Evolutionary conservation across 1,140 invertebrate genomes (phyloP), one percentile per base, ranked within the genome.

Genomic region (Uloborus diversus): DNA sequence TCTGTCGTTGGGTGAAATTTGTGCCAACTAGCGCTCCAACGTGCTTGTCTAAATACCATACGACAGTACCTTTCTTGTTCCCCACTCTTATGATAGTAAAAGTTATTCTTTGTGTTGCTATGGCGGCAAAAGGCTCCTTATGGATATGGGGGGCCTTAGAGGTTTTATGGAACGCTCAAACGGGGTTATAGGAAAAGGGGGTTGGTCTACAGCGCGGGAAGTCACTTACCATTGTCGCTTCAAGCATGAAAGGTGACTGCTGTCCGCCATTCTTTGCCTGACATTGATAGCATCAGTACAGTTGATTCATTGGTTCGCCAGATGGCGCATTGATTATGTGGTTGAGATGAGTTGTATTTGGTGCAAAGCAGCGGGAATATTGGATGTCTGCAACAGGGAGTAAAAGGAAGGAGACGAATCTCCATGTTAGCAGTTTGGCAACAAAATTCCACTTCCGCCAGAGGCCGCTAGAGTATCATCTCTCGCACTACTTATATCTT

Each of bases 241-340:
- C 9, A 17, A 42, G 37, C 37, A 17, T 42, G 37, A 42, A 42
- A 17, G 17, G 17, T 17, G 9, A 17, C 20, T 32, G 28, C 28
- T 25, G 7, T 37, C 62, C 28, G 25, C n/a, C 25, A 3, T 57
- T 23, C 25, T 57, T 57, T 23, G n/a, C 27, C 28, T 68, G 65
- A 68, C 65, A 53, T 68, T 49, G 65, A 68, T 68, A 33, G 47
- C 47, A 68, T 68, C 65, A 30, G 42, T 9, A 37, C n/a, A 53
- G 65, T 68, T 68, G 65, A 68, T 68, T 68, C 65, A 68, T 68
- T 51, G 62, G 42, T 20, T 27, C 65, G 27, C 47, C 47, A 68
- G 65, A 68, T 68, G 65, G 65, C 28, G 65, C 49, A 51, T 68
- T 68, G 42, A 51, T 68, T 68, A 68, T 68, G 47, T 68, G 35